These are phyloP conservation scores for Varanus komodoensis DNA, from an alignment of 2,113 vertebrate genomes.

Conservation along the genomic window DNA sequence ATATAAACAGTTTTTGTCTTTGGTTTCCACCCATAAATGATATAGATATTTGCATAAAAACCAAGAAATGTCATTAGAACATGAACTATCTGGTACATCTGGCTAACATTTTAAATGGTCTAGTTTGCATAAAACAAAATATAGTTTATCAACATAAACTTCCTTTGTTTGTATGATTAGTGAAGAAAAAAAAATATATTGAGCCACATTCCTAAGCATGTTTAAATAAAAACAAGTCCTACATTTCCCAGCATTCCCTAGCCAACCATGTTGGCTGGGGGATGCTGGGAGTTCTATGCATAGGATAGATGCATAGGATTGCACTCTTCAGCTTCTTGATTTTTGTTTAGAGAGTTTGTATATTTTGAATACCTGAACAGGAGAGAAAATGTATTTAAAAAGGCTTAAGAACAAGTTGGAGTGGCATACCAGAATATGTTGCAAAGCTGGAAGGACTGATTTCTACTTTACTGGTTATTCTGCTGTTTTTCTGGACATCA, in stretches of 20 bases:
- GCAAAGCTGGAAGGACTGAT: slow-evolving; percentile 34
- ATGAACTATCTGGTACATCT: slow-evolving; percentile 19
- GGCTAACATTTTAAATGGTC: background rate
- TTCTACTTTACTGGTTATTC: background rate
- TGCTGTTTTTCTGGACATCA: background rate
- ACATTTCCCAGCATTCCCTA: too few species aligned
- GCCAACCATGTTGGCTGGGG: too few species aligned
- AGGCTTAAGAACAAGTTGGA: background rate
- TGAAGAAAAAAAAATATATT: background rate
- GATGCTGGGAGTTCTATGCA: too few species aligned
- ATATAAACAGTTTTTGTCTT: slow-evolving; percentile 27
- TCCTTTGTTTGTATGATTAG: slow-evolving; percentile 11
- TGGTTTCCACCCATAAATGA: slow-evolving; percentile 15
- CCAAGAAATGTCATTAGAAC: slow-evolving; percentile 36
- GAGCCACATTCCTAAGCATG: too few species aligned
- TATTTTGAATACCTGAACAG: background rate
- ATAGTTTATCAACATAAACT: slow-evolving; percentile 1
- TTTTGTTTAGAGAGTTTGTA: too few species aligned
- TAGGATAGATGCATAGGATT: too few species aligned
- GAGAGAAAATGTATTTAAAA: background rate
- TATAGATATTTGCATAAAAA: background rate
- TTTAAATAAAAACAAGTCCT: too few species aligned
- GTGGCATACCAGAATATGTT: fast-evolving
- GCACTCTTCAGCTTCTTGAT: too few species aligned
- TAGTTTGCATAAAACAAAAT: slow-evolving; percentile 31